Conservation (phyloP, 2,113 vertebrate species). For the Eulacestoma nigropectus region DNA sequence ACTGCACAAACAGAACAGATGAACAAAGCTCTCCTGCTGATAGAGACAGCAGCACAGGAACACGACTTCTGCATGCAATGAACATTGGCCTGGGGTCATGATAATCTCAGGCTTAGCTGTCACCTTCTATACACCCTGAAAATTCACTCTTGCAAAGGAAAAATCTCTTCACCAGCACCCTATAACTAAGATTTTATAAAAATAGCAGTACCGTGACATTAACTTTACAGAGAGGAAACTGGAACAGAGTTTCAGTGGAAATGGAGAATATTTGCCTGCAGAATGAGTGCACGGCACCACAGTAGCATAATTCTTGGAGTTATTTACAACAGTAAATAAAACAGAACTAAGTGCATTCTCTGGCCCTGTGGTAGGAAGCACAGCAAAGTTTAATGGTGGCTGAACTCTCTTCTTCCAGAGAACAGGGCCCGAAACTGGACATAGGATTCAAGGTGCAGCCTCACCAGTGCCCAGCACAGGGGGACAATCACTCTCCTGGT, state of each 20-base stretch:
- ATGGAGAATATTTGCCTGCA: too few relatives aligned
- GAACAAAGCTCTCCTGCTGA: neutral
- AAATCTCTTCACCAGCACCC: neutral
- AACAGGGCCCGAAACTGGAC: neutral
- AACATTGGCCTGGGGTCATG: neutral
- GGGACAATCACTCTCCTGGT: neutral
- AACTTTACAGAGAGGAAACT: neutral
- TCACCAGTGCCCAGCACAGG: neutral
- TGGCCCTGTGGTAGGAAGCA: neutral
- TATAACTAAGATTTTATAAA: neutral
- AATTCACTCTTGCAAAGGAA: neutral
- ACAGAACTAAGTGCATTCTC: neutral
- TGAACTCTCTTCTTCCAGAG: neutral
- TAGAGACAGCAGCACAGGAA: neutral
- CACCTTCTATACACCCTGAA: neutral
- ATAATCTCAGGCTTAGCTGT: neutral
- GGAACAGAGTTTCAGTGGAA: too few relatives aligned
- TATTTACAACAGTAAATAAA: neutral
- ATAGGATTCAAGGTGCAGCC: neutral
- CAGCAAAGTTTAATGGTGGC: neutral
- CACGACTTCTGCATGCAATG: neutral
- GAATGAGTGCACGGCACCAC: neutral
- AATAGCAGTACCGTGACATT: neutral
- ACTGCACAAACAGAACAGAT: neutral
- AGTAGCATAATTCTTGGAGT: neutral